phyloP scores from a whole-genome alignment of 2,888 invertebrate species.

The Mesodorylaimus sp. region DNA sequence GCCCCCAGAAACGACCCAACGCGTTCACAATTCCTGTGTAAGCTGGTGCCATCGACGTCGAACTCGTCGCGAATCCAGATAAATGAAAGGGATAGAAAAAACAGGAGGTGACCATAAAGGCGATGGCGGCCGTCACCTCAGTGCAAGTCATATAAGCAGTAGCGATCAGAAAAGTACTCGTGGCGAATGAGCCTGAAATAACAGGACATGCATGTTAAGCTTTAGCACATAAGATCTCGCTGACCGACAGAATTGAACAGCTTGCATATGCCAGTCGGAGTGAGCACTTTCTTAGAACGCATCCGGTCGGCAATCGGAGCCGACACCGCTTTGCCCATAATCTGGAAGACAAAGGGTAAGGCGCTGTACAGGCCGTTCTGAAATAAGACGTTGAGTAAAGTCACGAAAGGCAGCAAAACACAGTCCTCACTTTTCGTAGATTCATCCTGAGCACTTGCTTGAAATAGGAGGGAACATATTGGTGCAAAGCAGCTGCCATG shows the following conservation, averaged over 20 bases:
- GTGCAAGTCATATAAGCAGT: conserved; percentile 1
- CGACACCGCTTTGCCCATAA: not conserved
- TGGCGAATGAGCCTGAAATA: not conserved
- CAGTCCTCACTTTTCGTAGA: not conserved
- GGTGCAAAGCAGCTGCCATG: not conserved
- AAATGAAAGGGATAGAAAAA: not conserved
- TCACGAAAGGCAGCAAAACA: not conserved
- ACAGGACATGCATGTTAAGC: not conserved
- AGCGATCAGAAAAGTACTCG: not conserved
- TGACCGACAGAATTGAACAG: not conserved
- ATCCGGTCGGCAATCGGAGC: not conserved
- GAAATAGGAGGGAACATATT: conserved; percentile 1
- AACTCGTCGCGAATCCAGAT: conserved; percentile 3
- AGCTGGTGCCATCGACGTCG: conserved; percentile 1
- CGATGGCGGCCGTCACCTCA: not conserved
- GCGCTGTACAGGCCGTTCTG: not conserved
- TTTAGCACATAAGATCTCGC: not conserved
- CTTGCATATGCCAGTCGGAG: not conserved
- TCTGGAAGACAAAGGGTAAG: not conserved
- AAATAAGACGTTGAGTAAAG: not conserved
- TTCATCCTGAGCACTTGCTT: not conserved
- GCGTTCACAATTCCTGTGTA: not conserved
- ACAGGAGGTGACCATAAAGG: not conserved
- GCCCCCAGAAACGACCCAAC: not conserved
- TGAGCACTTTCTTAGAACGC: not conserved